These are phyloP conservation scores for Macaria notata DNA, from an alignment of 2,888 invertebrate genomes.

Conservation along the genomic window DNA sequence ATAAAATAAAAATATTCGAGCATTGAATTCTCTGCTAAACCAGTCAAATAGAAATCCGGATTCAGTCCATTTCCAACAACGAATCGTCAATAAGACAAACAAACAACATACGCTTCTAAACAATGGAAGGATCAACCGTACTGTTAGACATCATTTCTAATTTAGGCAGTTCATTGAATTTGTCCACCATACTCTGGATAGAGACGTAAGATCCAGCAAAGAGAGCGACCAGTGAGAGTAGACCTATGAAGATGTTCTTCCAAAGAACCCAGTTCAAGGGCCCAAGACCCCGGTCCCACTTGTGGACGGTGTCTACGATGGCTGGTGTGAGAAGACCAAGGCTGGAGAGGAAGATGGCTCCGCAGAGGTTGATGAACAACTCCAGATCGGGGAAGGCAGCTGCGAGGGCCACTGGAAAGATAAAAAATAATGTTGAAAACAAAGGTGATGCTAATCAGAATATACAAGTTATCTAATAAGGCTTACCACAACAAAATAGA, in stretches of 20 bases:
- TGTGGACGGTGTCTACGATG: slow-evolving; percentile 87
- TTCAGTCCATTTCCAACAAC: no score
- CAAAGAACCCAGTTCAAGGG: slow-evolving; percentile 85
- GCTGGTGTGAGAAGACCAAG: slow-evolving; percentile 89
- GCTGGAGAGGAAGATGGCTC: slow-evolving; percentile 88
- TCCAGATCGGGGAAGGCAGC: slow-evolving; percentile 91
- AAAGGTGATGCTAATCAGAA: no score
- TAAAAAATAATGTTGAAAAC: not conserved
- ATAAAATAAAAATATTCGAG: no score
- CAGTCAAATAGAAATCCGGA: not conserved
- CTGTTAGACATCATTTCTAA: slow-evolving; percentile 19
- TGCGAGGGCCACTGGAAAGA: slow-evolving; percentile 85
- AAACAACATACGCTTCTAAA: slow-evolving; percentile 5
- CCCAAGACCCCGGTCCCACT: slow-evolving; percentile 85
- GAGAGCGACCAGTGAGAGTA: slow-evolving; percentile 63
- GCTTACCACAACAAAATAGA: no score
- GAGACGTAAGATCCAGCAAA: slow-evolving; percentile 70
- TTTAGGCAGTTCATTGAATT: slow-evolving; percentile 37
- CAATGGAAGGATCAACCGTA: slow-evolving; percentile 24
- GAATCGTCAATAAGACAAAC: no score
- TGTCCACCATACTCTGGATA: slow-evolving; percentile 59
- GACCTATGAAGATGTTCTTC: slow-evolving; percentile 83
- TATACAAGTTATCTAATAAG: no score
- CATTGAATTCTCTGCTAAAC: no score
- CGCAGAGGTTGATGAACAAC: slow-evolving; percentile 93